Base-by-base conservation (phyloP, 1,140 invertebrate species). In the Cheumatopsyche charites region DNA sequence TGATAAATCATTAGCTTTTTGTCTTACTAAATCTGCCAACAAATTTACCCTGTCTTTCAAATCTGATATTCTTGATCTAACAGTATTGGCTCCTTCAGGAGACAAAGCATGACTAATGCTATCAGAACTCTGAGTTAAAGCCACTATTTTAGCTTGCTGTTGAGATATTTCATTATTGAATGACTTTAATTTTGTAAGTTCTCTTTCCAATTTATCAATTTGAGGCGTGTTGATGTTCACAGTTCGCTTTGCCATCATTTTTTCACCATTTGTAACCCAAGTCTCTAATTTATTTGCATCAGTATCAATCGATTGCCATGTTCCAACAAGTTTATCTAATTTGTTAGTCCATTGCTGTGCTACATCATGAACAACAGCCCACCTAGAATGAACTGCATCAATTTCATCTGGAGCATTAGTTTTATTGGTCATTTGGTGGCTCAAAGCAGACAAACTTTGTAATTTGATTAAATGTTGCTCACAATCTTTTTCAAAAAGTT, bases 101-200 rank as follows among this genome's bases (percentile, higher is more conserved):
- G 92, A 88, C 52, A 95, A 83, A 71, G 88, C 87, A 75, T 92
- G 89, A 66, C 88, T 88, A 15, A 95, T 89, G 55, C 88, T 88
- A 80, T 96, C 94, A 45, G 90, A 90, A 68, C 87, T 87, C 80
- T 95, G 92, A 3, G 90, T 92, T 36, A 96, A 78, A 1, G 88
- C 87, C 29, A 94, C 91, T 9, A 95, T 80, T 79, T 94, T 91
- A 0, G 90, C 90, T 81, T 93, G 92, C 75, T 92, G 90, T 77
- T 93, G 90, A 0, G 90, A 91, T 74, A 94, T 88, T 78, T 92
- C 91, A 79, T 93, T 93, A 74, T 90, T 91, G 69, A 94, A 90
- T 5, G 88, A 89, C 80, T 93, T 92, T 0, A 93, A 79, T 79
- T 88, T 88, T 17, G 87, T 86, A 61, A 93, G 78, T 79, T 92